Evolutionary conservation across 2,888 invertebrate genomes (phyloP), one percentile per base, ranked within the genome.

Genomic region (Acrobasis consociella): DNA sequence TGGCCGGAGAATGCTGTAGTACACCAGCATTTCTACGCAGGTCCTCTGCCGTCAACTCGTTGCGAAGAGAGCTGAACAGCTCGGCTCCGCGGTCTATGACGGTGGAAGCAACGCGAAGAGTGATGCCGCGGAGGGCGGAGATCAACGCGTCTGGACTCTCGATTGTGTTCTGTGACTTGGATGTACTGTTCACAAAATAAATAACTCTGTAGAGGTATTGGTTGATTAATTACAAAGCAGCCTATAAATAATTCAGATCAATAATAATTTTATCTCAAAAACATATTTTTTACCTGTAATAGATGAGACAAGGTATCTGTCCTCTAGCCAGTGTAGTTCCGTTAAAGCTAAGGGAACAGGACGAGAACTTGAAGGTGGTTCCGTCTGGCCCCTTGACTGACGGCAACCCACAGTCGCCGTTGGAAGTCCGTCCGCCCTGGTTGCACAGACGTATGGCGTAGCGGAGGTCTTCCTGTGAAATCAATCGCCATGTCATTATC

Each of bases 241-340:
- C 5, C 31, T 7, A 31, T 31, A 31, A 31, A 31, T 31, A 31
- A 31, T 7, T 31, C 31, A 5, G 31, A 7, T 5, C 31, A 31
- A 31, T n/a, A n/a, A n/a, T n/a, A n/a, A 22, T 22, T 22, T n/a
- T n/a, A n/a, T n/a, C n/a, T n/a, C n/a, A n/a, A 3, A 22, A 22
- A 22, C 22, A 22, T 22, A 2, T 31, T 31, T 31, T 31, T 31
- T 31, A 96, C 95, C 96, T 97, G 89, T 95, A 97, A 81, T 99
- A 99, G 15, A 99, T 93, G 58, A 99, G 94, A 77, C 97, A 96
- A 0, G 99, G 99, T 77, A 99, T 95, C 91, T 99, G 99, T 10
- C 99, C 99, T 62, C 99, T 94, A 0, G 97, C 96, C 67, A 98
- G 95, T 9, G 98, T 98, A 0, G 99, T 99, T n/a, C 99, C 99